phyloP scores from a whole-genome alignment of 2,797 vertebrate species.

The Manis crassicaudata region DNA sequence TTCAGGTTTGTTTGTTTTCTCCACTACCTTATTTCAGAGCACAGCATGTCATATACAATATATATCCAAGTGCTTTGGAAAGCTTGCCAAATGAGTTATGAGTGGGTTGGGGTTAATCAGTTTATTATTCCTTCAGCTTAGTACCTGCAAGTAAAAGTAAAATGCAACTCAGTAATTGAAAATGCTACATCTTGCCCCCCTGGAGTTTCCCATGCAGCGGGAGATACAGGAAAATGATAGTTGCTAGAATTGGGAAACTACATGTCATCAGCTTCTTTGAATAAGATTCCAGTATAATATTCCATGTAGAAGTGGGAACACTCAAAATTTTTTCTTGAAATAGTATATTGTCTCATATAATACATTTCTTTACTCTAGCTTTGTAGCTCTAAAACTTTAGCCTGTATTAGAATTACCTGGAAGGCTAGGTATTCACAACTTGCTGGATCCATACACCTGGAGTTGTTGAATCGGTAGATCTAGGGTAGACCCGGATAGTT shows the following conservation, averaged over 20 bases:
- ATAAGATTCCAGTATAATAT: neutral
- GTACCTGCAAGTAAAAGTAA: slow-evolving; percentile 23
- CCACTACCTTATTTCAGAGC: neutral
- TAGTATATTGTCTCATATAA: neutral
- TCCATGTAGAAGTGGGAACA: neutral
- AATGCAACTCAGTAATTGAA: slow-evolving; percentile 30
- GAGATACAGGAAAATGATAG: neutral
- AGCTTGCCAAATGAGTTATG: slow-evolving; percentile 27
- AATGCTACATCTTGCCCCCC: neutral
- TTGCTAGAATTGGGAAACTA: neutral
- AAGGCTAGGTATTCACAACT: neutral
- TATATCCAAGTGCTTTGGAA: slow-evolving; percentile 16
- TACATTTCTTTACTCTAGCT: neutral
- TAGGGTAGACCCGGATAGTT: neutral
- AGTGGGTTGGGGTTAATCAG: neutral
- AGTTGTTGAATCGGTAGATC: neutral
- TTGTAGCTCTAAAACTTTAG: slow-evolving; percentile 14
- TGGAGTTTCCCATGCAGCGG: neutral
- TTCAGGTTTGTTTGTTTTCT: slow-evolving; percentile 26
- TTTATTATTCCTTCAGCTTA: slow-evolving; percentile 38
- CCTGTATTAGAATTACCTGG: neutral
- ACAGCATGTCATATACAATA: neutral
- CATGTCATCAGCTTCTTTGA: neutral
- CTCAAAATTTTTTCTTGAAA: neutral
- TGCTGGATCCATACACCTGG: neutral